Percentiles rank a stretch among this genome's conserved stretches.
Evolutionary conservation across 2,113 vertebrate genomes (phyloP).

Genomic region (Camelus dromedarius): DNA sequence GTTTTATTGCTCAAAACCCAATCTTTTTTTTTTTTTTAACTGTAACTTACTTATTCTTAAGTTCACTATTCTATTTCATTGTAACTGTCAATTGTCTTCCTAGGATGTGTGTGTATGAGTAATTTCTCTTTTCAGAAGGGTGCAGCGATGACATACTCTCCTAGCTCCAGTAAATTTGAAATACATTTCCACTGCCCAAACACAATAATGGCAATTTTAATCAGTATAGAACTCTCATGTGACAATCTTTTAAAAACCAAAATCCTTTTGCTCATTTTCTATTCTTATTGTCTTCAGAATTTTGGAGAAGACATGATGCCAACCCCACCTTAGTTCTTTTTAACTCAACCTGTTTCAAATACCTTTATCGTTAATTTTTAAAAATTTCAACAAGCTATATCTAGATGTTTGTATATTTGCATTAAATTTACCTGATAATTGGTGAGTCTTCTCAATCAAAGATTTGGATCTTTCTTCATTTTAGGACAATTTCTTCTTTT

Average conservation of each 20-base stretch:
- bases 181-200: neutral
- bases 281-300: neutral
- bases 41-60: neutral
- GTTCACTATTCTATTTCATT: conserved; percentile 1
- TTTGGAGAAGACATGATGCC: neutral
- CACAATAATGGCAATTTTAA: neutral
- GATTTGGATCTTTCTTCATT: neutral
- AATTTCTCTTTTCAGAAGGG: neutral
- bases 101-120: neutral
- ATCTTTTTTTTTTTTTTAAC: neutral
- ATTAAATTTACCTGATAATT: neutral
- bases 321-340: neutral
- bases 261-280: neutral
- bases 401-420: neutral
- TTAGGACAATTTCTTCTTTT: neutral
- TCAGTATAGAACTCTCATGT: neutral
- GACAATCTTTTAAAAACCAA: neutral
- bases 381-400: neutral
- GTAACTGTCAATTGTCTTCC: neutral
- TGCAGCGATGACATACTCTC: neutral
- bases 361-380: neutral
- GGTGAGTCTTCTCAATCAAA: neutral
- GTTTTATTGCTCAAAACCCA: neutral
- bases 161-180: neutral
- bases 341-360: neutral